These are phyloP conservation scores for Cyanoderma ruficeps DNA, from an alignment of 2,113 vertebrate genomes.

Conservation along the genomic window DNA sequence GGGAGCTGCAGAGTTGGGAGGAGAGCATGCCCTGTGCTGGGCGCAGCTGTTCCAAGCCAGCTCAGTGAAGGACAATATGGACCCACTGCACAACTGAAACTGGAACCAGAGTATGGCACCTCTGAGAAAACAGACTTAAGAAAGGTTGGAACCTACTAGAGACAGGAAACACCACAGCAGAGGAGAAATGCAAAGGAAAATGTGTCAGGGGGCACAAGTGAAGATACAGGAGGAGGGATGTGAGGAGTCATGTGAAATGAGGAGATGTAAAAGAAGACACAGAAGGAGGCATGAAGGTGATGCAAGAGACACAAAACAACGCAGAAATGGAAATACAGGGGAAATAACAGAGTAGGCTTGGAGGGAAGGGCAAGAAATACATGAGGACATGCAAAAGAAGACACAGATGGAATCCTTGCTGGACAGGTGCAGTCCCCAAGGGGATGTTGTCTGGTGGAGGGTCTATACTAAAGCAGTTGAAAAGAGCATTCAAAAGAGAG, in stretches of 20 bases:
- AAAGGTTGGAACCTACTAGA: not conserved
- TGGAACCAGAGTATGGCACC: not conserved
- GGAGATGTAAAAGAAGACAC: not conserved
- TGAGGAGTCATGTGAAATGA: not conserved
- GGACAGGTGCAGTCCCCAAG: not conserved
- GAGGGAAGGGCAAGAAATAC: not conserved
- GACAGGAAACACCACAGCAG: not conserved
- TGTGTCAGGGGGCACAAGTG: not conserved
- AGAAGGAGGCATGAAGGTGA: not conserved
- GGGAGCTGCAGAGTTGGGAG: not conserved
- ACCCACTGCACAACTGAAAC: not conserved
- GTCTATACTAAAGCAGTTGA: not conserved
- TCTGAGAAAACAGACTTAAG: not conserved
- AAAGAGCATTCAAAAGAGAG: not conserved
- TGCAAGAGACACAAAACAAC: not conserved
- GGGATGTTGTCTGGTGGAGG: not conserved
- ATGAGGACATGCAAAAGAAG: not conserved
- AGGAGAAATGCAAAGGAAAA: not conserved
- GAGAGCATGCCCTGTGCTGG: not conserved
- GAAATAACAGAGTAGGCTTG: not conserved
- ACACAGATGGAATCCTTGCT: not conserved
- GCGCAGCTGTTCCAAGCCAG: not conserved
- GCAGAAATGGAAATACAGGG: not conserved
- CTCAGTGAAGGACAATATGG: not conserved
- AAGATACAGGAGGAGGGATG: not conserved